A percentile compares a stretch with the other conserved stretches of the same genome.
Evolutionary conservation across 2,888 invertebrate species (phyloP).

Genomic region (Pheosia gnoma): DNA sequence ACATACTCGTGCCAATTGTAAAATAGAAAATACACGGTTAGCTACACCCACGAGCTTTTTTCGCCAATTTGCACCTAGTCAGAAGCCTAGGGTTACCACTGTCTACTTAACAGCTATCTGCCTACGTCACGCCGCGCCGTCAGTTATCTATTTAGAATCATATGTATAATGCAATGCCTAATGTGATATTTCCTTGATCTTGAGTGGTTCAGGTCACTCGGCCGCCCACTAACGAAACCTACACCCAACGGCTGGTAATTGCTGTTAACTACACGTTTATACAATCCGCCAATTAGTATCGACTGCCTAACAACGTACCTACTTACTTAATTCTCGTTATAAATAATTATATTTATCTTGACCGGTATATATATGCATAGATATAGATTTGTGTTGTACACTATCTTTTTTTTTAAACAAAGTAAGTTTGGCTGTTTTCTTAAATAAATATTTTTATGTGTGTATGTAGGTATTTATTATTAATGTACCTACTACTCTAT

Average conservation of each 20-base stretch:
- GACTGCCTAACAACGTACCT: slow-evolving; percentile 13
- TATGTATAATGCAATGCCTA: slow-evolving; percentile 28
- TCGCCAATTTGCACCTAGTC: slow-evolving; percentile 17
- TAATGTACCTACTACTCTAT: too few species aligned
- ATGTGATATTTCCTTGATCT: slow-evolving; percentile 52
- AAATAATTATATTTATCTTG: not conserved
- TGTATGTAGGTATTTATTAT: too few species aligned
- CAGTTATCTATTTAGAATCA: slow-evolving; percentile 7
- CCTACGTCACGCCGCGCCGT: slow-evolving; percentile 4
- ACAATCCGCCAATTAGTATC: slow-evolving; percentile 39
- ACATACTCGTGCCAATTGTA: not conserved
- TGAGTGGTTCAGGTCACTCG: slow-evolving; percentile 37
- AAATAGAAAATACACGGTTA: slow-evolving; percentile 1
- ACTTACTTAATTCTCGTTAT: too few species aligned
- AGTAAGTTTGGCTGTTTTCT: too few species aligned
- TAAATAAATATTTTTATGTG: too few species aligned
- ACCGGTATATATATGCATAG: too few species aligned
- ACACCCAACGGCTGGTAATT: slow-evolving; percentile 47
- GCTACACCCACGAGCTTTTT: slow-evolving; percentile 17
- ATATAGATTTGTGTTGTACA: too few species aligned
- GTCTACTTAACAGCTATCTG: slow-evolving; percentile 8
- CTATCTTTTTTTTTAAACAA: too few species aligned
- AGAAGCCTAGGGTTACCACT: slow-evolving; percentile 6
- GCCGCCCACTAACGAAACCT: slow-evolving; percentile 52
- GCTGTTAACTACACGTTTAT: slow-evolving; percentile 38